A percentile compares a stretch with the other conserved stretches of the same genome.
These are phyloP conservation scores for Eulemur rubriventer DNA, from an alignment of 2,797 vertebrate species.

Conservation along the genomic window DNA sequence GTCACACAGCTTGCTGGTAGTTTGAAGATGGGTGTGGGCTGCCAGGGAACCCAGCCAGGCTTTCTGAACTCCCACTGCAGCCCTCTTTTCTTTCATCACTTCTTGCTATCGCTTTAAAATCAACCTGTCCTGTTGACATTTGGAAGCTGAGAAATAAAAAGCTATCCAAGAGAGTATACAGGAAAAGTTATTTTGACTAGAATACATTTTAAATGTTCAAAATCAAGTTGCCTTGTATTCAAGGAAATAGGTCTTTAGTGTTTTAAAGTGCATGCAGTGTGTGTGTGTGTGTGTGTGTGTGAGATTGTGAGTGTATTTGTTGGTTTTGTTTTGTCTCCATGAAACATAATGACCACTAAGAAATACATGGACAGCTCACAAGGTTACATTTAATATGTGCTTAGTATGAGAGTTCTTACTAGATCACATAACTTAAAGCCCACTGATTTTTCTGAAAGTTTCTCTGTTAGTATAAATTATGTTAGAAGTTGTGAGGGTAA, in stretches of 20 bases:
- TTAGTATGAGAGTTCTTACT: not conserved
- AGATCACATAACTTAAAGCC: not conserved
- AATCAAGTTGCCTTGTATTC: not conserved
- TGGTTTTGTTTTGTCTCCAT: not conserved
- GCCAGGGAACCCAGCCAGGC: not conserved
- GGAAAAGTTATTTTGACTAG: fast-evolving
- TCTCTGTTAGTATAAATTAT: not conserved
- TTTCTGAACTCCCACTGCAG: not conserved
- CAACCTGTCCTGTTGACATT: not conserved
- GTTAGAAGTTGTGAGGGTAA: not conserved
- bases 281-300: not conserved
- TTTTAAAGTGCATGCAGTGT: not conserved
- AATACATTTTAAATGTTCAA: not conserved
- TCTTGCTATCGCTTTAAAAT: slow-evolving; percentile 6
- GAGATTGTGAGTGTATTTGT: not conserved
- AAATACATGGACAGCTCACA: not conserved
- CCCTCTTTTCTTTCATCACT: not conserved
- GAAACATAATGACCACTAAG: not conserved
- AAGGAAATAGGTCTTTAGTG: not conserved
- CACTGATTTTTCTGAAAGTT: not conserved
- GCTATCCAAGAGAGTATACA: not conserved
- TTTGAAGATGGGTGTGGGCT: not conserved
- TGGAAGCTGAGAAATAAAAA: slow-evolving; percentile 7
- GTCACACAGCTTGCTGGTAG: not conserved
- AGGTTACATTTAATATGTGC: not conserved